phyloP scores from a whole-genome alignment of 2,888 invertebrate species.

The Spicauda simplicius region DNA sequence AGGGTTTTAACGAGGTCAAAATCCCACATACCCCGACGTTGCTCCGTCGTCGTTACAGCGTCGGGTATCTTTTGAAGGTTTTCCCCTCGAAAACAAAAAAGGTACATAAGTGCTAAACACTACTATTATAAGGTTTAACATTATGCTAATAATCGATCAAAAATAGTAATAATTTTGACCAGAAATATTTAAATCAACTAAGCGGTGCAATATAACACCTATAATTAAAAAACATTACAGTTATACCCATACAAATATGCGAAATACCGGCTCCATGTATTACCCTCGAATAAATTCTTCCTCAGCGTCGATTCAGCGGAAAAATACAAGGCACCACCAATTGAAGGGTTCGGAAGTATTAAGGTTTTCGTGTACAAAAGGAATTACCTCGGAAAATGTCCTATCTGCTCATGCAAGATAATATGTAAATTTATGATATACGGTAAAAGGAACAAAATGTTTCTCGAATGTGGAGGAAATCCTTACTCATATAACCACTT shows the following conservation, averaged over 20 bases:
- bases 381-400: not conserved
- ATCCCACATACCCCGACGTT: too few relatives aligned
- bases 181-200: not conserved
- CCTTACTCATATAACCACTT: too few relatives aligned
- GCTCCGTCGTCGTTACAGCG: too few relatives aligned
- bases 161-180: too few relatives aligned
- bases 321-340: constrained; percentile 47
- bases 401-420: not conserved
- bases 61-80: too few relatives aligned
- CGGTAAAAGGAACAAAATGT: not conserved
- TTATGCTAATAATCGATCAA: too few relatives aligned
- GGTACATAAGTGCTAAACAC: too few relatives aligned
- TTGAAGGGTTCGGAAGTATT: constrained; percentile 46
- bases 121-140: too few relatives aligned
- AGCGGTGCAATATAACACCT: not conserved
- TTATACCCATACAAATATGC: not conserved
- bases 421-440: constrained; percentile 9
- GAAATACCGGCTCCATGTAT: not conserved
- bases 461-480: not conserved
- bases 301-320: constrained; percentile 40
- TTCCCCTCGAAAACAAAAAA: too few relatives aligned
- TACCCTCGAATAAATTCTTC: constrained; percentile 21
- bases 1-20: too few relatives aligned
- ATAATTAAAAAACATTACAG: not conserved
- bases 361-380: constrained; percentile 13